Evolutionary conservation across 64 coral and sea anemone species (phyloP).

Genomic region (Actinia tenebrosa): DNA sequence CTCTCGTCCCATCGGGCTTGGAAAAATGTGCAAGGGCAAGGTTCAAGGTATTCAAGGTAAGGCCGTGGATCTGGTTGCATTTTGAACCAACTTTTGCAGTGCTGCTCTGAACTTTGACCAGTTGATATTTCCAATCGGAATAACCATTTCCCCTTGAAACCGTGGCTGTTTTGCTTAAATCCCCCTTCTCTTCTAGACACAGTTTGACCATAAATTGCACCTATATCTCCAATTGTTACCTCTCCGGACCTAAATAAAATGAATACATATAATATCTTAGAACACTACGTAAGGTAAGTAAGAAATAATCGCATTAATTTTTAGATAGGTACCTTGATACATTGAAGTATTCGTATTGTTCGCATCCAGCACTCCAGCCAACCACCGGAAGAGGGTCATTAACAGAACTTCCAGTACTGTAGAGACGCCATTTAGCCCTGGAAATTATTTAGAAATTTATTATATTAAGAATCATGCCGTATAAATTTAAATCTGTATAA

Average conservation of each 20-base stretch:
- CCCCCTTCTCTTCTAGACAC: background rate
- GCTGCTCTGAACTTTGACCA: slow-evolving; percentile 10
- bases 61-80: background rate
- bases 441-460: background rate
- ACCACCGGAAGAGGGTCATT: slow-evolving; percentile 29
- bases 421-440: background rate
- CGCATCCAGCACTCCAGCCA: slow-evolving; percentile 27
- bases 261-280: background rate
- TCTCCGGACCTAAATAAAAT: background rate
- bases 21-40: slow-evolving; percentile 31
- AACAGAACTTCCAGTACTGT: background rate
- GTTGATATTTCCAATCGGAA: slow-evolving; percentile 19
- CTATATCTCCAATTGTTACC: background rate
- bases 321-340: background rate
- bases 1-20: slow-evolving; percentile 35
- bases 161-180: background rate
- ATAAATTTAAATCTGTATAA: no score
- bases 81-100: slow-evolving; percentile 8
- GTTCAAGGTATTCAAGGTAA: background rate
- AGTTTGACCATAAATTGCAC: background rate
- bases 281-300: background rate
- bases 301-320: background rate
- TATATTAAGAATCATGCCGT: background rate
- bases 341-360: background rate
- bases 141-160: slow-evolving; percentile 30